phyloP scores from a whole-genome alignment of 2,113 vertebrate species.

The Saccopteryx leptura region DNA sequence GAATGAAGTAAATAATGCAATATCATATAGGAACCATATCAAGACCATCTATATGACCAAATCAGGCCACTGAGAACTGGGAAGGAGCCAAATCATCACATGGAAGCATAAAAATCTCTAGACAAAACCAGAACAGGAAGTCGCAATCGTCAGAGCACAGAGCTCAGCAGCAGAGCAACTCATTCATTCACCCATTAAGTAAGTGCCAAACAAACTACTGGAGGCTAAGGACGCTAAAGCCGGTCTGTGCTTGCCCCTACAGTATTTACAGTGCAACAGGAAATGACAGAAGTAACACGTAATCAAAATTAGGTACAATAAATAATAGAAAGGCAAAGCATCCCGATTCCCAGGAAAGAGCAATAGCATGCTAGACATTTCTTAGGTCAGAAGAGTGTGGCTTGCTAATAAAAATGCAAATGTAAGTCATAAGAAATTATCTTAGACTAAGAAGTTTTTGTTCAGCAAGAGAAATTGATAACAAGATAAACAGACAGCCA shows the following conservation, averaged over 20 bases:
- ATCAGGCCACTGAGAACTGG: background rate
- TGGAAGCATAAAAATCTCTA: background rate
- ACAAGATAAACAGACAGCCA: no score
- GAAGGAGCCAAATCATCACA: background rate
- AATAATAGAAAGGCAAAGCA: background rate
- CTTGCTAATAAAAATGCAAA: background rate
- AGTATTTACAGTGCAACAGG: background rate
- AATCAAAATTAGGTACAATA: background rate
- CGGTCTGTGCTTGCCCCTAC: background rate
- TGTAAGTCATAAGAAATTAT: background rate
- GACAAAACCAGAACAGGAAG: background rate
- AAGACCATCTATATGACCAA: background rate
- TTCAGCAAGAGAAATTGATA: no score
- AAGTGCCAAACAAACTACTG: background rate
- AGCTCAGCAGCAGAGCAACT: background rate
- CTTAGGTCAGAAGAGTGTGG: background rate
- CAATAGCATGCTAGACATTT: background rate
- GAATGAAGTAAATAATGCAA: background rate
- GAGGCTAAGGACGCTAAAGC: background rate
- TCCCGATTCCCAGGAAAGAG: background rate
- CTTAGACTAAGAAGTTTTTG: no score
- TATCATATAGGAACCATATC: background rate
- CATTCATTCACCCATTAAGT: background rate
- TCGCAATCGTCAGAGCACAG: background rate
- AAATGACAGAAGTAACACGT: background rate